Conservation (phyloP, 2,888 invertebrate species). For the Lepidonotus clava region DNA sequence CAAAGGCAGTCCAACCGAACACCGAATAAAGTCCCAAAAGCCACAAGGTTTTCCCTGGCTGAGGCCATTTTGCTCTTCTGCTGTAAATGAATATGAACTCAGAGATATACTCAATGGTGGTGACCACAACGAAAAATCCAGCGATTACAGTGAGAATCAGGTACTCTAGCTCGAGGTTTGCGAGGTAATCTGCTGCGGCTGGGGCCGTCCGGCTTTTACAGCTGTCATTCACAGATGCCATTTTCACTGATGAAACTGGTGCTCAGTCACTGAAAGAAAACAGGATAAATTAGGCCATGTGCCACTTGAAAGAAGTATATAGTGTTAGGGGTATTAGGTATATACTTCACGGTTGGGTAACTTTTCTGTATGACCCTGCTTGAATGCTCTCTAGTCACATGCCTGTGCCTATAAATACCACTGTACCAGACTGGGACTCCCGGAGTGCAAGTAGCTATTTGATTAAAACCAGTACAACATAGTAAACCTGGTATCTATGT, state of each 20-base stretch:
- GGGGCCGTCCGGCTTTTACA: neutral
- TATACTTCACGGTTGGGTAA: too few species aligned
- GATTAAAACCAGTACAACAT: too few species aligned
- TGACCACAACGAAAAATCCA: neutral
- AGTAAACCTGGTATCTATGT: too few species aligned
- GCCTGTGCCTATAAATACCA: too few species aligned
- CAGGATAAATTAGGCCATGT: too few species aligned
- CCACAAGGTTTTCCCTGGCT: conserved; percentile 40
- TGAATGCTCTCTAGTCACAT: too few species aligned
- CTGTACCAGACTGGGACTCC: too few species aligned
- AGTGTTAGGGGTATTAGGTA: too few species aligned
- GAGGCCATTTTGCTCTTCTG: neutral
- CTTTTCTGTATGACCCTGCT: too few species aligned
- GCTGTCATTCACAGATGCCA: neutral
- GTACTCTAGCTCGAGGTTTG: neutral
- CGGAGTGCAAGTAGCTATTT: too few species aligned
- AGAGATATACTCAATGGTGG: neutral
- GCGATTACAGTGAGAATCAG: neutral
- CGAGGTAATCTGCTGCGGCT: neutral
- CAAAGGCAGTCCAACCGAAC: conserved; percentile 17
- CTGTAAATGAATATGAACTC: conserved; percentile 6
- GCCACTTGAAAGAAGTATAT: too few species aligned
- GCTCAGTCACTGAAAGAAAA: neutral
- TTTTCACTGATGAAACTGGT: neutral
- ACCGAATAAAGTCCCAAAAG: conserved; percentile 1